Base-by-base conservation (phyloP, 2,888 invertebrate genomes). In the Caenorhabditis macrosperma region DNA sequence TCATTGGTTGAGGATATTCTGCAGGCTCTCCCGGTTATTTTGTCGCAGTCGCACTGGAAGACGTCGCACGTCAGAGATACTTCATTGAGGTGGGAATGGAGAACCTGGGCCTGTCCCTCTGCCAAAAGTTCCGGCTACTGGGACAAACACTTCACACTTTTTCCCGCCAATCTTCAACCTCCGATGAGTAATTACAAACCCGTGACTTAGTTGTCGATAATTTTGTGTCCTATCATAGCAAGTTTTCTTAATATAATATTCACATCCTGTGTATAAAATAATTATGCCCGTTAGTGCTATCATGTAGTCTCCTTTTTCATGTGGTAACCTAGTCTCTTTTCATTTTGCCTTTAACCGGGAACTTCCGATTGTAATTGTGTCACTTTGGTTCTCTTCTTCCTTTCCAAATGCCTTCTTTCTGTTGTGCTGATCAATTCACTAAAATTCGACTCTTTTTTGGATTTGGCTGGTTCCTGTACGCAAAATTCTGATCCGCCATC, bases 1-100 rank as follows among this genome's bases (percentile, higher is more conserved):
- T n/a, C n/a, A n/a, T n/a, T n/a, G n/a, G n/a, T n/a, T n/a, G n/a
- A n/a, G n/a, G n/a, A n/a, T n/a, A n/a, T n/a, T n/a, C n/a, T n/a
- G n/a, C n/a, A 87, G 87, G 84, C 2, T 81, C 81, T 9, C 64
- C 20, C 7, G 88, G 88, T 46, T 76, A 85, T 38, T 88, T 88
- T 52, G 63, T 84, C 0, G 46, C 85, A 0, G 68, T 87, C 9
- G 66, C 77, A 0, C 30, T 78, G 0, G 50, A 68, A 2, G 82
- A 84, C 22, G 35, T 30, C 0, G 82, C 86, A 12, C 82, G 81
- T 22, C 85, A 85, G 24, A 76, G 84, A 26, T 83, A 85, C 57
- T 82, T 86, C 20, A 33, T 75, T 15, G 79, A 77, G 0, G 24
- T 87, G 22, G 88, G 88, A 1, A 81, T 88, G 28, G 28, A 55